Conservation (phyloP, 1,140 invertebrate species). For the Adelges cooleyi region DNA sequence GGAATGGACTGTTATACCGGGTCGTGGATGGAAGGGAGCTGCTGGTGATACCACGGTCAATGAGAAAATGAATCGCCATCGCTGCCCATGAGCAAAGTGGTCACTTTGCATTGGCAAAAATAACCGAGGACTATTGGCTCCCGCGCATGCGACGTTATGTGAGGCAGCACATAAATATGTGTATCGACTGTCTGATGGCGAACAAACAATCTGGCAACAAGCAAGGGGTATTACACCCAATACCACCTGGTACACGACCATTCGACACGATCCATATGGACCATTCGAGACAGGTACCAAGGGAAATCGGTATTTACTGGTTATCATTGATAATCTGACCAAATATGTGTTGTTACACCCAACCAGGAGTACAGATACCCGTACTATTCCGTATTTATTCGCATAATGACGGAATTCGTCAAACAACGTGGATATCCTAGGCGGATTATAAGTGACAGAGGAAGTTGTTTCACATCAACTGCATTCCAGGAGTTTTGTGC, state of each 20-base stretch:
- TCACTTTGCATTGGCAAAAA: no score
- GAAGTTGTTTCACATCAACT: neutral
- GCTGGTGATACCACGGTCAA: neutral
- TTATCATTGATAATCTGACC: neutral
- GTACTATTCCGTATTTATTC: neutral
- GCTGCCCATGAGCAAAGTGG: no score
- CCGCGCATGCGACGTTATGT: no score
- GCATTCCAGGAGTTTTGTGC: neutral
- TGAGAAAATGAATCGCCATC: conserved; percentile 1
- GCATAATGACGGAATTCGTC: neutral
- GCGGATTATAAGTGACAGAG: no score
- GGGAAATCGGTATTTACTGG: neutral
- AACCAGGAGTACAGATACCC: neutral
- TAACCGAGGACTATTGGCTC: no score
- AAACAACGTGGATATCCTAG: neutral
- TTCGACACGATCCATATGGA: no score
- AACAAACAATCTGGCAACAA: no score
- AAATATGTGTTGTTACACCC: neutral
- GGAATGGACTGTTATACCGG: neutral
- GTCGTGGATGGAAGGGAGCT: neutral
- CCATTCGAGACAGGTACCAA: neutral
- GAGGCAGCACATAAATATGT: no score
- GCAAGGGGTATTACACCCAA: no score
- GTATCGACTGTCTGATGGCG: no score
- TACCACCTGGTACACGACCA: no score